Conservation (phyloP, 1,140 invertebrate species). For the Musca domestica region DNA sequence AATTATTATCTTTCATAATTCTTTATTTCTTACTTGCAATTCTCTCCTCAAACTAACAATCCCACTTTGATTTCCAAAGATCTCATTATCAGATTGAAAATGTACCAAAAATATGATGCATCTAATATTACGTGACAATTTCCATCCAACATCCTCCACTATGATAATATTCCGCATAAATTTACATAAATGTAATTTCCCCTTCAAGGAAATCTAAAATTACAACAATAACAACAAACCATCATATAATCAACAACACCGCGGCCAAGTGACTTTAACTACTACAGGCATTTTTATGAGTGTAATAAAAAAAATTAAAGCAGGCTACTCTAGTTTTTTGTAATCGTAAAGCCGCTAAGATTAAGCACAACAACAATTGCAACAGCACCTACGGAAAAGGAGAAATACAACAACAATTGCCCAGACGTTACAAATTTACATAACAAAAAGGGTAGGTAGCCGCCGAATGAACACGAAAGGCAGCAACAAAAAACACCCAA, state of each 20-base stretch:
- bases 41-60: no score
- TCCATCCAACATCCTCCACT: no score
- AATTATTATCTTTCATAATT: no score
- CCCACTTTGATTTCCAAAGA: no score
- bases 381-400: neutral
- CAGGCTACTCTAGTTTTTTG: slow-evolving; percentile 14
- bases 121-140: no score
- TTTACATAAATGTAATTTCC: slow-evolving; percentile 14
- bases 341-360: slow-evolving; percentile 10
- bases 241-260: no score
- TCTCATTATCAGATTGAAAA: no score
- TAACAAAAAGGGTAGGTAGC: slow-evolving; percentile 10
- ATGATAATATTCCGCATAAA: neutral
- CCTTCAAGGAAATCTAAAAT: neutral
- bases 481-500: neutral
- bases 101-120: no score
- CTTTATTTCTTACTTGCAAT: no score
- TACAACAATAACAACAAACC: no score
- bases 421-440: neutral
- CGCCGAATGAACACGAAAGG: neutral
- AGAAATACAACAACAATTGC: neutral
- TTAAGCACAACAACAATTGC: neutral
- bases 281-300: slow-evolving; percentile 12
- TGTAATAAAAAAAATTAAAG: slow-evolving; percentile 15
- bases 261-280: neutral